Evolutionary conservation across 1,140 invertebrate genomes (phyloP).

Genomic region (Subanguina moxae): DNA sequence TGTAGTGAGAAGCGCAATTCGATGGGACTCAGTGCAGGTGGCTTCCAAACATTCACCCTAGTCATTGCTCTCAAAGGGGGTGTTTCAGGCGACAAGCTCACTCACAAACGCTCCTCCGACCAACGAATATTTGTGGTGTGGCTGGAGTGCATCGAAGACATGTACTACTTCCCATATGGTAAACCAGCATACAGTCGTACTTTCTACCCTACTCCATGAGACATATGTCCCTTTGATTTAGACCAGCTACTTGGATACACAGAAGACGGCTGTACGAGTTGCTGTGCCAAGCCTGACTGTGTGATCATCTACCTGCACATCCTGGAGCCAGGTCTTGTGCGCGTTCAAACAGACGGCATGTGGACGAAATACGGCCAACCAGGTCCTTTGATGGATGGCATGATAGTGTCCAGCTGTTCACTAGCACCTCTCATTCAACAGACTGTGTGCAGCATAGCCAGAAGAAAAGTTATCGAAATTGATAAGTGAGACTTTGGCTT

Average conservation of each 20-base stretch:
- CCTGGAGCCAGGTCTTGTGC: conserved; percentile 32
- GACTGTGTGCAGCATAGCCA: conserved; percentile 34
- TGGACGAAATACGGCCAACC: conserved; percentile 47
- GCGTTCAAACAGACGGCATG: conserved; percentile 37
- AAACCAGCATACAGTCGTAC: neutral
- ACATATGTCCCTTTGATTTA: conserved; percentile 9
- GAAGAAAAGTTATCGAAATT: conserved; percentile 41
- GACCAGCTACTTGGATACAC: conserved; percentile 24
- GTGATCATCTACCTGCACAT: conserved; percentile 31
- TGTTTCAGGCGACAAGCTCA: neutral
- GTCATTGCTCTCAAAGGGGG: neutral
- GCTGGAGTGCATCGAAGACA: conserved; percentile 43
- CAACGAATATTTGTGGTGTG: conserved; percentile 43
- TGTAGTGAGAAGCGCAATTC: conserved; percentile 16
- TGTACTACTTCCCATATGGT: conserved; percentile 40
- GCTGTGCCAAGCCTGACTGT: conserved; percentile 6
- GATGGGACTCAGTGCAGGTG: neutral
- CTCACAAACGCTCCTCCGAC: conserved; percentile 35
- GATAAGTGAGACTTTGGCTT: conserved; percentile 36
- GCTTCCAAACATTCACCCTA: neutral
- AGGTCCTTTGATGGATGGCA: conserved; percentile 45
- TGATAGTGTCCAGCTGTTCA: conserved; percentile 31
- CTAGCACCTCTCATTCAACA: conserved; percentile 34
- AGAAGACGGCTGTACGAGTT: conserved; percentile 16
- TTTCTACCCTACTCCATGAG: neutral